Evolutionary conservation across 1,140 invertebrate species (phyloP).

Genomic region (Drosophila sp.): DNA sequence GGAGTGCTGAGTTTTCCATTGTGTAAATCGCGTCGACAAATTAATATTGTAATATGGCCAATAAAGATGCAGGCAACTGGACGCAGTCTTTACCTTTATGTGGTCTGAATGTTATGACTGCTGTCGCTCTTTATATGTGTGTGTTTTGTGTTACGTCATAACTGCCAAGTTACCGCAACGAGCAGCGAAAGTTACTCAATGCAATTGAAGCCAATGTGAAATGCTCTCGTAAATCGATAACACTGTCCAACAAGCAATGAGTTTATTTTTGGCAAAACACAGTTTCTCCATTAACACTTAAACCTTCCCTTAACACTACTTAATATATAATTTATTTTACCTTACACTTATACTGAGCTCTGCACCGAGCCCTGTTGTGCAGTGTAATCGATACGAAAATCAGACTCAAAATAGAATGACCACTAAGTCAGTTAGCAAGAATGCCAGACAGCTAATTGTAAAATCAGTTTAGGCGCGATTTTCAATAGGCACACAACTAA

Average conservation of each 20-base stretch:
- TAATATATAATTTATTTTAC: not conserved
- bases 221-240: constrained; percentile 58
- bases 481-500: constrained; percentile 67
- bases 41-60: constrained; percentile 66
- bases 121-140: constrained; percentile 1
- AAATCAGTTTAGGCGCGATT: constrained; percentile 84
- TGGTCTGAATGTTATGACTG: constrained; percentile 41
- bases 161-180: constrained; percentile 23
- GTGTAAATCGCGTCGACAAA: constrained; percentile 63
- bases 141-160: constrained; percentile 43
- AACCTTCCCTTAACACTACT: too few relatives aligned
- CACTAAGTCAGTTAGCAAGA: constrained; percentile 83
- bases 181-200: constrained; percentile 74
- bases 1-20: constrained; percentile 66
- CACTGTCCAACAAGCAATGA: constrained; percentile 24
- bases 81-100: constrained; percentile 16
- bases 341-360: not conserved
- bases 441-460: constrained; percentile 76
- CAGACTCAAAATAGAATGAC: constrained; percentile 81
- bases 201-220: constrained; percentile 67
- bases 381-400: constrained; percentile 83
- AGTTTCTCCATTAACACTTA: not conserved
- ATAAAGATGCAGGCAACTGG: constrained; percentile 51
- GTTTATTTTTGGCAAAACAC: not conserved
- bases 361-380: constrained; percentile 10